phyloP scores from a whole-genome alignment of 2,797 vertebrate species.

The Lagorchestes hirsutus region DNA sequence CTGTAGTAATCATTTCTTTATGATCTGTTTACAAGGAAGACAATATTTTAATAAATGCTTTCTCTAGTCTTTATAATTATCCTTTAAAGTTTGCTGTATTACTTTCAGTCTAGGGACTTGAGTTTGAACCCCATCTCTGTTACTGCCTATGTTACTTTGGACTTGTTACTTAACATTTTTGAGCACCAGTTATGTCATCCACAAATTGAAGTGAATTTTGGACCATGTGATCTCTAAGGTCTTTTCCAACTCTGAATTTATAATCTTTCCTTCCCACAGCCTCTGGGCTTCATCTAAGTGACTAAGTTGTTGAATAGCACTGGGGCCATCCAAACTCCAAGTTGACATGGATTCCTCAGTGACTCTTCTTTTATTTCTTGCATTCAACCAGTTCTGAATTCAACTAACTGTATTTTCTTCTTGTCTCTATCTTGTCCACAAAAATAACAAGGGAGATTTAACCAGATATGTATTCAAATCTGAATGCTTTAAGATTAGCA shows the following conservation, averaged over 20 bases:
- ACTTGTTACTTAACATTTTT: background rate
- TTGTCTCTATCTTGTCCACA: background rate
- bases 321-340: background rate
- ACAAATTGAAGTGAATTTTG: background rate
- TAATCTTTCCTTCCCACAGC: background rate
- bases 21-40: background rate
- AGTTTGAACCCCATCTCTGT: background rate
- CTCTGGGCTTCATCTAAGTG: background rate
- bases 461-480: background rate
- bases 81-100: background rate
- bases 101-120: background rate
- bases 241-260: background rate
- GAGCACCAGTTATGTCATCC: background rate
- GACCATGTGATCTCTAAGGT: background rate
- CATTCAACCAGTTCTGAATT: background rate
- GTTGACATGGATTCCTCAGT: background rate
- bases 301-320: background rate
- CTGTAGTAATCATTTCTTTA: background rate
- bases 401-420: background rate
- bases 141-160: background rate
- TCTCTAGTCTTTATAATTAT: background rate
- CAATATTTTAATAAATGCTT: background rate
- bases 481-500: background rate
- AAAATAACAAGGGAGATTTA: background rate
- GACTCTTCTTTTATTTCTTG: background rate